phyloP scores from a whole-genome alignment of 2,797 vertebrate species.

The Chelon auratus region DNA sequence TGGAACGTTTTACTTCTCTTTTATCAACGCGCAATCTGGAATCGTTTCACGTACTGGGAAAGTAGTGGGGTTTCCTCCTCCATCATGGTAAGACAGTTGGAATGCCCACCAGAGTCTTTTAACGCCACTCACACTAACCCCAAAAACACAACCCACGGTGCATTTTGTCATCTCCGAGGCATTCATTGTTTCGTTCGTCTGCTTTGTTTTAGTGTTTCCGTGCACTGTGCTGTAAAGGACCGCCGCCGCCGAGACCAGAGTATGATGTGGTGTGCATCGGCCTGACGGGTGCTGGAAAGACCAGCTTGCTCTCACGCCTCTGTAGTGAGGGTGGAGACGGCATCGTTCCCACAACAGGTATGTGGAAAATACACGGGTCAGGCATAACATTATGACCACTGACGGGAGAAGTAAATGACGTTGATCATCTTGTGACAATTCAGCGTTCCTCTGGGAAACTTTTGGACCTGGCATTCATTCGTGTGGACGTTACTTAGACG shows the following conservation, averaged over 20 bases:
- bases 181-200: conserved; percentile 13
- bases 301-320: conserved; percentile 93
- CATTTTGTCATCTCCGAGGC: no score
- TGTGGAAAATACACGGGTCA: neutral
- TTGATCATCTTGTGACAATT: no score
- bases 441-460: no score
- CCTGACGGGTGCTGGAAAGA: conserved; percentile 96
- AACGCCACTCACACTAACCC: neutral
- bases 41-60: conserved; percentile 8
- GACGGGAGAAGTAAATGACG: no score
- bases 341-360: conserved; percentile 95
- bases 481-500: no score
- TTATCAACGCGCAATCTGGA: conserved; percentile 30
- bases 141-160: no score
- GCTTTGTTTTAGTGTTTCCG: conserved; percentile 91
- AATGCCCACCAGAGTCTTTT: neutral
- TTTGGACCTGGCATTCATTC: no score
- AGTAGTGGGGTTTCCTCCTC: conserved; percentile 2
- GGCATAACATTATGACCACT: no score
- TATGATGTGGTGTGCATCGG: conserved; percentile 99
- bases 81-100: conserved; percentile 13
- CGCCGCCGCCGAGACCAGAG: conserved; percentile 93
- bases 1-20: conserved; percentile 18
- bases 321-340: conserved; percentile 92
- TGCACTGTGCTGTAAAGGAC: conserved; percentile 98